These are phyloP conservation scores for Palloptera scutellata DNA, from an alignment of 2,888 invertebrate species.

Conservation along the genomic window DNA sequence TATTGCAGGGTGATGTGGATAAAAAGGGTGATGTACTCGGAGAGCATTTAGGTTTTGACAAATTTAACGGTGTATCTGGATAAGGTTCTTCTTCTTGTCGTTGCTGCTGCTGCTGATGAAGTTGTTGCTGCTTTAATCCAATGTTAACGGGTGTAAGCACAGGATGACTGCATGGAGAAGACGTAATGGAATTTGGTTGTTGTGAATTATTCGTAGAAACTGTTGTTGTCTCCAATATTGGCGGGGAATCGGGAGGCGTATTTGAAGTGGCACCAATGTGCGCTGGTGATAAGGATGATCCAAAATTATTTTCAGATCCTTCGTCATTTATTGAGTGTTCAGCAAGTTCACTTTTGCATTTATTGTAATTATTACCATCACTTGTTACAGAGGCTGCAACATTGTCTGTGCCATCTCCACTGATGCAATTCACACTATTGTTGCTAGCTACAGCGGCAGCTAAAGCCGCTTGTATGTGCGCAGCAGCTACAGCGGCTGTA, in stretches of 20 bases:
- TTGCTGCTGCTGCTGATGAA: not conserved
- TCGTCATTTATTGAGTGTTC: constrained; percentile 1
- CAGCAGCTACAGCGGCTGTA: constrained; percentile 76
- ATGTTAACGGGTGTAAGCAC: not conserved
- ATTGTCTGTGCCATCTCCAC: constrained; percentile 14
- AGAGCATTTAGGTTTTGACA: constrained; percentile 83
- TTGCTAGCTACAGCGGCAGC: constrained; percentile 57
- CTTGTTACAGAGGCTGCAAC: constrained; percentile 17
- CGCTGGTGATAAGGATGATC: no score
- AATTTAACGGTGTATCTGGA: constrained; percentile 86
- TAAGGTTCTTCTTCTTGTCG: constrained; percentile 63
- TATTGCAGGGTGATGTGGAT: constrained; percentile 47
- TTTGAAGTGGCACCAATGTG: no score
- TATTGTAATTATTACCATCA: constrained; percentile 2
- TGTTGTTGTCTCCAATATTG: not conserved
- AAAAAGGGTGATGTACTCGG: constrained; percentile 62
- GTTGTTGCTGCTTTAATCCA: not conserved
- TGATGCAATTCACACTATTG: constrained; percentile 28
- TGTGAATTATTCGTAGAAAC: constrained; percentile 4
- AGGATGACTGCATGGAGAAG: not conserved
- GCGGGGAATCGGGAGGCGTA: not conserved
- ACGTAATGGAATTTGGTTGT: not conserved
- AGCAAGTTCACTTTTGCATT: not conserved
- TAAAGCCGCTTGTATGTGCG: constrained; percentile 69
- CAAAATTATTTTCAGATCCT: not conserved